These are phyloP conservation scores for Melanotaenia boesemani DNA, from an alignment of 2,797 vertebrate species.

Conservation along the genomic window DNA sequence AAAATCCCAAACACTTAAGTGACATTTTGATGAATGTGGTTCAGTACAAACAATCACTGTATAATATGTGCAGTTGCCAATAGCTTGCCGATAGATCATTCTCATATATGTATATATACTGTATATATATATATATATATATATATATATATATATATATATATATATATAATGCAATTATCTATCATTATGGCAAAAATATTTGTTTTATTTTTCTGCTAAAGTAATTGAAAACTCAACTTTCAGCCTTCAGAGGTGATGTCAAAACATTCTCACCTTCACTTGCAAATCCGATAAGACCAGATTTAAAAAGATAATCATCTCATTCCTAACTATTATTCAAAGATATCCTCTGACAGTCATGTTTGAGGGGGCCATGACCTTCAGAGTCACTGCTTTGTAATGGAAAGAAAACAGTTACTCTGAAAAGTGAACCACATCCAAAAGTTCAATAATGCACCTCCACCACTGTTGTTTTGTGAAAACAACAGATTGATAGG, in stretches of 20 bases:
- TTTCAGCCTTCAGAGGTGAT: slow-evolving; percentile 38
- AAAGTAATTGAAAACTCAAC: slow-evolving; percentile 55
- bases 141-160: too few species aligned
- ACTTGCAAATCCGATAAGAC: slow-evolving; percentile 66
- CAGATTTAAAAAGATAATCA: slow-evolving; percentile 62
- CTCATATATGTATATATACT: too few species aligned
- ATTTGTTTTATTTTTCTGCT: slow-evolving; percentile 40
- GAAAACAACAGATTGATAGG: slow-evolving; percentile 65
- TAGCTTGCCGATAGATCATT: slow-evolving; percentile 23
- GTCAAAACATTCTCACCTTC: slow-evolving; percentile 69
- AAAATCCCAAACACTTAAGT: slow-evolving; percentile 53
- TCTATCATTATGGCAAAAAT: neutral
- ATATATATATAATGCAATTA: too few species aligned
- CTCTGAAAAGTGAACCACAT: slow-evolving; percentile 57
- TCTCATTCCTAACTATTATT: slow-evolving; percentile 57
- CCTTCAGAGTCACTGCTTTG: slow-evolving; percentile 56
- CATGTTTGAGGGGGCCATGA: slow-evolving; percentile 47
- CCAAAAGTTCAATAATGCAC: slow-evolving; percentile 39
- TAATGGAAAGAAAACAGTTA: slow-evolving; percentile 56
- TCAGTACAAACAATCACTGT: slow-evolving; percentile 38
- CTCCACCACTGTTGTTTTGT: slow-evolving; percentile 42
- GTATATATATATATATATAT: too few species aligned
- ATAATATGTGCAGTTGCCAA: slow-evolving; percentile 33
- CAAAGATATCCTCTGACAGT: slow-evolving; percentile 54
- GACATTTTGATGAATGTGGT: slow-evolving; percentile 59